Base-by-base conservation (phyloP, 2,113 vertebrate genomes). In the cattle (Bos taurus) region DNA sequence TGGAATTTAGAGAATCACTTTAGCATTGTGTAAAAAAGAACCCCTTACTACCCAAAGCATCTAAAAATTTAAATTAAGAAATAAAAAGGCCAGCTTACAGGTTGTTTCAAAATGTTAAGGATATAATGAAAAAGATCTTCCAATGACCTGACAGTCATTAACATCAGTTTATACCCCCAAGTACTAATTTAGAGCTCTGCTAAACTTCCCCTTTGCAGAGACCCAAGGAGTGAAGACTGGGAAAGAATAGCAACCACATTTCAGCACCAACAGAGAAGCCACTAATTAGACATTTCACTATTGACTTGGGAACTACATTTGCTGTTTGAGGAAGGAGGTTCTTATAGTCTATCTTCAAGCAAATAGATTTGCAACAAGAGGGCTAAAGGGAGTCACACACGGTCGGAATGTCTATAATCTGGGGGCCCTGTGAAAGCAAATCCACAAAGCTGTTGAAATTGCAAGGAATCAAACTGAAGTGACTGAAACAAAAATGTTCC, bases 1-100 rank as follows among this genome's bases (percentile, higher is more conserved):
- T 96, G 97, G 98, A 97, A 98, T 98, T 97, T 97, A 97, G 93
- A 97, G 87, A 97, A 95, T 97, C 93, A 97, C 97, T 98, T 94
- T 92, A 98, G 88, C 64, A 87, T 48, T 94, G 60, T 98, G 94
- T 95, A 78, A 96, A 97, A 96, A 54, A 91, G 82, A 92, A 89
- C 67, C 77, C 78, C 62, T 96, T 54, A 91, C 57, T 95, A 97
- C 43, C 33, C 92, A 93, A 94, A 97, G 82, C 52, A 50, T 86
- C 86, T 59, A 78, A 86, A 92, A 91, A 88, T 78, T 81, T 25
- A 30, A 87, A 62, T 59, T 82, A 10, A 67, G 59, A 77, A 15
- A 77, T 77, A 43, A 77, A 77, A 77, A 77, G 40, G 23, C 40
- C 40, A 84, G 54, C 21, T 92, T 36, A 77, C 46, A 85, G 48